Conservation (phyloP, 2,113 vertebrate genomes). For the Uropsilus gracilis region DNA sequence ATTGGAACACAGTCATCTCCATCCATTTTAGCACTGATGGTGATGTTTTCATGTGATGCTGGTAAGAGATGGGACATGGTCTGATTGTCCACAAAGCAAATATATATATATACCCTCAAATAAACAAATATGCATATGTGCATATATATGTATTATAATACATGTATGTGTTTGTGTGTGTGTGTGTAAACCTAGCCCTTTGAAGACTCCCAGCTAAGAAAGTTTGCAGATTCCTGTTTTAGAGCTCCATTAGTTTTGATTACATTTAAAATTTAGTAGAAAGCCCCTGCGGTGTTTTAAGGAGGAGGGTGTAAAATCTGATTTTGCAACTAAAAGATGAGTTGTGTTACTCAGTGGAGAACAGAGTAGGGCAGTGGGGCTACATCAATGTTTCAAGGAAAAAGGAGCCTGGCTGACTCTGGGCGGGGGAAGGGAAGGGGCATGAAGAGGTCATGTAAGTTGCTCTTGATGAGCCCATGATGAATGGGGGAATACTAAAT, state of each 20-base stretch:
- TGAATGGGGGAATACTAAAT: not conserved
- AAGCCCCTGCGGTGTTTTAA: not conserved
- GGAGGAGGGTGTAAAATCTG: not conserved
- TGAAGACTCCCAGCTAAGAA: not conserved
- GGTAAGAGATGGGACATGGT: not conserved
- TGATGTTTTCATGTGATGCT: not conserved
- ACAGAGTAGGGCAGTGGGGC: fast-evolving
- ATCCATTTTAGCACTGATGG: not conserved
- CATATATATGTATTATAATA: too few species aligned
- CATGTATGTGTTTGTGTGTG: too few species aligned
- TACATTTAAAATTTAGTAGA: not conserved
- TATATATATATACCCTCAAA: not conserved
- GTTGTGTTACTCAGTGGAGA: not conserved
- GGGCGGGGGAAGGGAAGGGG: not conserved
- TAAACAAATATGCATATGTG: not conserved
- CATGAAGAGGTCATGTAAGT: not conserved
- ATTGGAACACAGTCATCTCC: not conserved
- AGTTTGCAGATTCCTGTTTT: not conserved
- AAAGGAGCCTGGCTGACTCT: not conserved
- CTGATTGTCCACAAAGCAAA: not conserved
- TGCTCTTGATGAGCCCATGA: not conserved
- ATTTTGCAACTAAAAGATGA: not conserved
- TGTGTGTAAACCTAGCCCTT: not conserved
- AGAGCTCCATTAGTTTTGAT: not conserved
- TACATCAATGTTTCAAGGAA: fast-evolving